Evolutionary conservation across 2,888 invertebrate genomes (phyloP).

Genomic region (Scaptomyza reducta): DNA sequence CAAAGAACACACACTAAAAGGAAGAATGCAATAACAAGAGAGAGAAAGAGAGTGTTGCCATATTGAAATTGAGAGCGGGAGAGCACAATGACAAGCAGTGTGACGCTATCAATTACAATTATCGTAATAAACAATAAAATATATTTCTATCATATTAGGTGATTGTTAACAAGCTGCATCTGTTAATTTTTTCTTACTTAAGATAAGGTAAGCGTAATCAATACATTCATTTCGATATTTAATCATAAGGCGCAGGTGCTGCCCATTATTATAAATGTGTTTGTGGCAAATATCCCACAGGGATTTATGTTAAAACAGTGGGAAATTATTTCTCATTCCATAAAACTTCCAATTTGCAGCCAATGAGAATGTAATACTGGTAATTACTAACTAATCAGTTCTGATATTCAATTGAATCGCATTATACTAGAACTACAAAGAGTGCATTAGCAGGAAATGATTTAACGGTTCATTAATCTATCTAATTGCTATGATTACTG

Average conservation of each 20-base stretch:
- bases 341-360: too few relatives aligned
- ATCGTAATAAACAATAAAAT: not conserved
- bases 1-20: constrained; percentile 11
- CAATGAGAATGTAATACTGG: too few relatives aligned
- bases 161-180: not conserved
- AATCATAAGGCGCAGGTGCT: constrained; percentile 3
- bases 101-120: constrained; percentile 10
- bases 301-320: not conserved
- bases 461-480: constrained; percentile 23
- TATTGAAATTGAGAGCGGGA: not conserved
- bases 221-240: not conserved
- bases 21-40: not conserved
- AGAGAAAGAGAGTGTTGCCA: constrained; percentile 39
- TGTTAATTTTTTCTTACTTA: not conserved
- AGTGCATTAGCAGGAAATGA: constrained; percentile 35
- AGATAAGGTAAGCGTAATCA: not conserved
- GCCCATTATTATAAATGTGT: constrained; percentile 16
- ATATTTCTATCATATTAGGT: not conserved
- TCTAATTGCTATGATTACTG: constrained; percentile 1
- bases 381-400: not conserved
- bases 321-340: too few relatives aligned
- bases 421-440: constrained; percentile 2
- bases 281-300: not conserved
- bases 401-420: constrained; percentile 6
- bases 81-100: constrained; percentile 26